phyloP scores from a whole-genome alignment of 1,140 invertebrate species.

The Pectinophora gossypiella region DNA sequence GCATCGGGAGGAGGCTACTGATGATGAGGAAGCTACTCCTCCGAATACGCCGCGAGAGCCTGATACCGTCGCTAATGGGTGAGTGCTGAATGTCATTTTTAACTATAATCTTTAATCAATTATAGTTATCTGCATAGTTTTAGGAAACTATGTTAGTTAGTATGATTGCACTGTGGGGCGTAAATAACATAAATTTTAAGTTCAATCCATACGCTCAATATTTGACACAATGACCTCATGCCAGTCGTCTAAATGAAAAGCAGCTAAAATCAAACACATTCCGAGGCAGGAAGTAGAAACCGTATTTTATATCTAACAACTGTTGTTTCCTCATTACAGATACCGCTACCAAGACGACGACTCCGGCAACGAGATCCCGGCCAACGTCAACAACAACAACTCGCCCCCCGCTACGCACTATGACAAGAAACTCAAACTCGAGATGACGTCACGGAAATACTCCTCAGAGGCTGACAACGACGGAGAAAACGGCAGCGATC shows the following conservation, averaged over 20 bases:
- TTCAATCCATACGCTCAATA: too few relatives aligned
- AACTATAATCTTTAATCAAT: too few relatives aligned
- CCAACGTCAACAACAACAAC: slow-evolving; percentile 75
- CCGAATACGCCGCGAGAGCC: slow-evolving; percentile 34
- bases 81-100: too few relatives aligned
- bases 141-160: too few relatives aligned
- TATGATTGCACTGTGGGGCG: too few relatives aligned
- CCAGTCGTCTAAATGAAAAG: too few relatives aligned
- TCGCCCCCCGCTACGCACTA: slow-evolving; percentile 57
- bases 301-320: background rate
- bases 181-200: too few relatives aligned
- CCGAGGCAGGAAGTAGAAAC: background rate
- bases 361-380: slow-evolving; percentile 67
- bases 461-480: slow-evolving; percentile 69
- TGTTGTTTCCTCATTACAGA: slow-evolving; percentile 15
- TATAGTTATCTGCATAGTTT: too few relatives aligned
- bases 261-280: too few relatives aligned
- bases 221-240: too few relatives aligned
- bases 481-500: slow-evolving; percentile 80
- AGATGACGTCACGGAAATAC: slow-evolving; percentile 68
- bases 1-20: slow-evolving; percentile 76
- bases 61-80: slow-evolving; percentile 49
- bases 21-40: slow-evolving; percentile 72
- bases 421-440: slow-evolving; percentile 75
- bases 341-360: slow-evolving; percentile 59